Evolutionary conservation across 2,797 vertebrate species (phyloP), one percentile per base, ranked within the genome.

Genomic region (Gadopsis bispinosus): DNA sequence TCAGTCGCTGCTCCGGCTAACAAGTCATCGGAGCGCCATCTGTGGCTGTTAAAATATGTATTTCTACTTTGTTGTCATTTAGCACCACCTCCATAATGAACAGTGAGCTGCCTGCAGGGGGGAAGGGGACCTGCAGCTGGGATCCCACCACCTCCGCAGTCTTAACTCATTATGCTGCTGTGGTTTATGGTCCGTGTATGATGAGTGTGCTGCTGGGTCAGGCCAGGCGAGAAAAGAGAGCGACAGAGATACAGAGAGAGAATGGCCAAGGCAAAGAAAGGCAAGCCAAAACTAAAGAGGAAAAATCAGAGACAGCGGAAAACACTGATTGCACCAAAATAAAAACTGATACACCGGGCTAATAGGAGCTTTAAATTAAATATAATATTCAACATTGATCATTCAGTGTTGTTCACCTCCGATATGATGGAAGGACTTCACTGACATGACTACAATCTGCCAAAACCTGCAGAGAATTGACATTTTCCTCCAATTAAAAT

Each of bases 111-210:
- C 69, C 73, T 77, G 43, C 12, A n/a, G 60, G 59, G 48, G 33
- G 39, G 17, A 7, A 9, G 10, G 47, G 35, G 75, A 77, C 54
- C 71, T 66, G 75, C 71, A 37, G 79, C 83, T 74, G 78, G 77
- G 65, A 69, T 79, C 50, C 73, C 77, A 47, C 51, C 58, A 47
- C 69, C 22, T 67, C 80, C 60, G 65, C 82, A 81, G 77, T 48
- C 69, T 75, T 53, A 73, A 76, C 69, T 81, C 75, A 85, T 83
- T 80, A 86, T 20, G 70, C 81, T 62, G 88, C 86, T 70, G 83
- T 62, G 83, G 51, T 85, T 91, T 85, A 90, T 87, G 83, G 83
- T 60, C 72, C 62, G 35, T 85, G 81, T 79, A 71, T 69, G 76
- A 80, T 63, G 67, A 75, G 79, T 69, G 75, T 54, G 81, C 70